phyloP scores from a whole-genome alignment of 2,888 invertebrate species.

The Baronia brevicornis region DNA sequence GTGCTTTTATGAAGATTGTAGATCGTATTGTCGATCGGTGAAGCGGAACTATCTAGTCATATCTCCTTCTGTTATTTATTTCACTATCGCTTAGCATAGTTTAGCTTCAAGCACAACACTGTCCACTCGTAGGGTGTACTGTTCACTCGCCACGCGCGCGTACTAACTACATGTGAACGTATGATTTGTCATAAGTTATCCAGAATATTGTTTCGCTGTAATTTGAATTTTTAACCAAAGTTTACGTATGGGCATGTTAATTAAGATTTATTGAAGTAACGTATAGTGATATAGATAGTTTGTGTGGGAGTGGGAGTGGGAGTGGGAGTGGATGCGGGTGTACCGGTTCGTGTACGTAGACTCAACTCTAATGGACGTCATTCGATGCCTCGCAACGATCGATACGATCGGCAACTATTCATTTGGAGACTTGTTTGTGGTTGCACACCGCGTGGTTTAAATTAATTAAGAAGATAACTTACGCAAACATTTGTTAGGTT shows the following conservation, averaged over 20 bases:
- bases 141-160: no score
- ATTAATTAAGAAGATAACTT: no score
- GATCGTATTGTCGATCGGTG: slow-evolving; percentile 65
- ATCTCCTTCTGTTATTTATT: slow-evolving; percentile 67
- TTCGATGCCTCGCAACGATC: no score
- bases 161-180: no score
- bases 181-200: slow-evolving; percentile 63
- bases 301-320: no score
- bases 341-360: slow-evolving; percentile 27
- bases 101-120: slow-evolving; percentile 70
- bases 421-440: no score
- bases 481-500: no score
- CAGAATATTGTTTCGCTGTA: slow-evolving; percentile 62
- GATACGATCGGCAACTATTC: no score
- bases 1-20: slow-evolving; percentile 74
- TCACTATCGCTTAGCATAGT: slow-evolving; percentile 73
- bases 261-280: slow-evolving; percentile 15
- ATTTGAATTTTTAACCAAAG: no score
- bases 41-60: slow-evolving; percentile 73
- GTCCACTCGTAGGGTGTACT: slow-evolving; percentile 19
- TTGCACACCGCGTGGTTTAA: no score
- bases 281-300: slow-evolving; percentile 20
- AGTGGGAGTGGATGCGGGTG: no score
- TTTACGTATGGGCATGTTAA: no score
- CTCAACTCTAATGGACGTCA: slow-evolving; percentile 21